These are phyloP conservation scores for Reinhardtius hippoglossoides DNA, from an alignment of 2,113 vertebrate genomes.

Conservation along the genomic window DNA sequence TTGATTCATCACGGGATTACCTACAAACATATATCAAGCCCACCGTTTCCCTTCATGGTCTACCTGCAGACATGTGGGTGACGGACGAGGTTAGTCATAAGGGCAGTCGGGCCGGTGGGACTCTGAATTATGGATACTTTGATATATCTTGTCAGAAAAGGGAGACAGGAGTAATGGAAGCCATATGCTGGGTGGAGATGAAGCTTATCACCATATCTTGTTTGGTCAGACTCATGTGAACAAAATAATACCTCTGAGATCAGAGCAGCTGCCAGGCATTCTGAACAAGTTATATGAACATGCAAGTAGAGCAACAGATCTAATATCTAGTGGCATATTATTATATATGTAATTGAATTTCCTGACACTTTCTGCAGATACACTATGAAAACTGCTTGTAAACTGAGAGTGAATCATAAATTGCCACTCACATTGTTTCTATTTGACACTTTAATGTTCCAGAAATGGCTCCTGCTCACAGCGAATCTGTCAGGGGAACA, in stretches of 20 bases:
- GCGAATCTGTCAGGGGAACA: constrained; percentile 61
- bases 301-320: neutral
- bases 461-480: constrained; percentile 25
- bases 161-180: constrained; percentile 67
- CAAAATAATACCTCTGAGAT: constrained; percentile 38
- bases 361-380: neutral
- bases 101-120: constrained; percentile 36
- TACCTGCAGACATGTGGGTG: constrained; percentile 58
- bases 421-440: constrained; percentile 18
- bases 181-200: constrained; percentile 69
- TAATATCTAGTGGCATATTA: neutral
- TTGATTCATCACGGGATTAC: constrained; percentile 57
- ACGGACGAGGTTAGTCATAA: constrained; percentile 63
- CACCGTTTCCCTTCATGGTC: constrained; percentile 51
- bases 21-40: constrained; percentile 56
- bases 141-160: constrained; percentile 55
- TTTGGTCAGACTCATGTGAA: constrained; percentile 50
- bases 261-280: constrained; percentile 18
- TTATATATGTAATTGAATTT: neutral
- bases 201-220: constrained; percentile 59
- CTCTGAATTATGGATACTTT: constrained; percentile 53
- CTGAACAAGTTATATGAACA: neutral
- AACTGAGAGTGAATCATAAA: constrained; percentile 19
- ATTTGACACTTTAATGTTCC: constrained; percentile 21
- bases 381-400: constrained; percentile 6